Evolutionary conservation across 37 sponge, comb jelly and placozoan species (phyloP), one percentile per base, ranked within the genome.

Genomic region (Petrosia ficiformis): DNA sequence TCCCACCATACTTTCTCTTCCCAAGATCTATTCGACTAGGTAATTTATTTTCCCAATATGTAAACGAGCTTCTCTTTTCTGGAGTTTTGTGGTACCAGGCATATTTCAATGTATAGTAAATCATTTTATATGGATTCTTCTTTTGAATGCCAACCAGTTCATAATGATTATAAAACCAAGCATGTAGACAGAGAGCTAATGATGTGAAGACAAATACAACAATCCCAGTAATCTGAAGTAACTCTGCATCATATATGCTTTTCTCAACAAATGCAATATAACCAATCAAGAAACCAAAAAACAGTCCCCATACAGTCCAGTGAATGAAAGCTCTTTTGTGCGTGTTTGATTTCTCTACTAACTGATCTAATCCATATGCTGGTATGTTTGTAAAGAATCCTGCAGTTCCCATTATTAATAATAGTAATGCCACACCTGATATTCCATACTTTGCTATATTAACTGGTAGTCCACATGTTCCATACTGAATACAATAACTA

Each of bases 41-140:
- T 6, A 22, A 5, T 61, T 61, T 61, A 29, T 61, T 61, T n/a
- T 61, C 63, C 63, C 63, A 61, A 22, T 61, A 61, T 22, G 63
- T 61, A n/a, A 61, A 61, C 6, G 63, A 24, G n/a, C 63, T 61
- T 61, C 63, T 61, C 5, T 61, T 61, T n/a, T 26, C 28, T 5
- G 63, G 25, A n/a, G 14, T 61, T 29, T 61, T 61, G 63, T 61
- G 63, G 5, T 61, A 26, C 63, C 28, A 26, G 28, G 63, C 63
- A 61, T 26, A 61, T 61, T 11, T n/a, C 5, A 61, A 29, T 26
- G n/a, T 29, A 11, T 61, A 26, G 63, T n/a, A 22, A 11, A n/a
- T 29, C n/a, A 29, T 61, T 11, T 61, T 26, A 29, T 61, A 61
- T 26, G 63, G 63, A n/a, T 61, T 61, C 5, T 5, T 8, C 14